phyloP scores from a whole-genome alignment of 2,797 vertebrate genomes.

The Sphaeramia orbicularis region DNA sequence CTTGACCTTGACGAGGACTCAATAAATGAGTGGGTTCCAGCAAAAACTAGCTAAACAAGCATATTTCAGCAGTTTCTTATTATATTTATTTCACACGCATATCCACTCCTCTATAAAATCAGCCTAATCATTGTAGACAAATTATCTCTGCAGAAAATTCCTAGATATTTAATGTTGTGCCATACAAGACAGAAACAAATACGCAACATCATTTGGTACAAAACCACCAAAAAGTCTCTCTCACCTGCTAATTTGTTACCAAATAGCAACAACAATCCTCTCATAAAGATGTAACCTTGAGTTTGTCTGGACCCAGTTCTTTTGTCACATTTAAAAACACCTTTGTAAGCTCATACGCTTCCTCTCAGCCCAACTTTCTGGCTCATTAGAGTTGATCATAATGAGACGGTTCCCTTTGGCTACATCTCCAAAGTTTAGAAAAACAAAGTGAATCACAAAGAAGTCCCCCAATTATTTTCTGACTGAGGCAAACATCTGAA shows the following conservation, averaged over 20 bases:
- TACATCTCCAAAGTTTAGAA: constrained; percentile 40
- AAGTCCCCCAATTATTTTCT: constrained; percentile 68
- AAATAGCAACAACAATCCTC: constrained; percentile 31
- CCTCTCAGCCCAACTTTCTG: constrained; percentile 44
- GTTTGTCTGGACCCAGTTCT: constrained; percentile 36
- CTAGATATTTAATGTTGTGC: no score
- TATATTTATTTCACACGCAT: no score
- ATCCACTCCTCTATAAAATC: no score
- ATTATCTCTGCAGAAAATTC: no score
- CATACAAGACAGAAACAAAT: neutral
- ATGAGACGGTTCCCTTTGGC: constrained; percentile 65
- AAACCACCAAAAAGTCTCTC: constrained; percentile 12
- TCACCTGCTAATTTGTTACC: constrained; percentile 32
- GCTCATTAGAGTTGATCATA: constrained; percentile 72
- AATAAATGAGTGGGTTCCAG: no score
- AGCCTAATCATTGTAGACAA: no score
- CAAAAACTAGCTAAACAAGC: no score
- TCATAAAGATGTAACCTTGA: constrained; percentile 31
- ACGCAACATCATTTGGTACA: constrained; percentile 1
- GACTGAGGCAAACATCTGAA: constrained; percentile 57
- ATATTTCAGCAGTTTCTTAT: no score
- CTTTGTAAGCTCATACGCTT: constrained; percentile 38
- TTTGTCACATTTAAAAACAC: constrained; percentile 56
- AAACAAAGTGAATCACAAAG: constrained; percentile 49
- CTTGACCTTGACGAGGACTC: no score